Percentiles rank a stretch among this genome's conserved stretches.
Evolutionary conservation across 1,140 invertebrate species (phyloP).

Genomic region (Polypedilum vanderplanki): DNA sequence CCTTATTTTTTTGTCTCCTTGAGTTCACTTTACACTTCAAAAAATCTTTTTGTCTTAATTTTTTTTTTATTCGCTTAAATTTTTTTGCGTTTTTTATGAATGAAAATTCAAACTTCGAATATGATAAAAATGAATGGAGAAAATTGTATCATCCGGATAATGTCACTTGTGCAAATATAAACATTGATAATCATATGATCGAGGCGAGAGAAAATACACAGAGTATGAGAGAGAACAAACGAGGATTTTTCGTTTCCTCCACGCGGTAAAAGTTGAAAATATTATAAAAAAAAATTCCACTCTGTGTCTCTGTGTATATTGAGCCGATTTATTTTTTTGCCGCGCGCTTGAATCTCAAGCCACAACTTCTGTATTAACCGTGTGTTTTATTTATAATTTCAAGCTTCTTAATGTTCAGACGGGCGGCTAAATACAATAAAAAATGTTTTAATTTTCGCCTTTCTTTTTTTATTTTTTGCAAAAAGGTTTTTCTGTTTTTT

Average conservation of each 20-base stretch:
- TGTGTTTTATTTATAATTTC: conserved; percentile 20
- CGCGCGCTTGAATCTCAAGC: neutral
- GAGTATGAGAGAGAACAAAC: no score
- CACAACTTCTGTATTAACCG: neutral
- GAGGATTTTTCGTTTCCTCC: neutral
- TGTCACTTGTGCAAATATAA: no score
- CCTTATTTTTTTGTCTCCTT: neutral
- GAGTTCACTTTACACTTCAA: neutral
- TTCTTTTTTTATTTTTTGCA: neutral
- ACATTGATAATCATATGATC: no score
- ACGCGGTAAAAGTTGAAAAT: neutral
- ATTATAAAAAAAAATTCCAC: neutral
- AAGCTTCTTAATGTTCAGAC: conserved; percentile 4
- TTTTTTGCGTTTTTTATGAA: neutral
- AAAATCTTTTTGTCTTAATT: neutral
- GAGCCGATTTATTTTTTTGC: neutral
- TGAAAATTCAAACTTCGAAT: no score
- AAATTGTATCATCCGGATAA: no score
- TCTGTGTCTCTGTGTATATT: no score
- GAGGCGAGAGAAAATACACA: no score
- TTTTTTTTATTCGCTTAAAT: neutral
- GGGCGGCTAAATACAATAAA: conserved; percentile 4
- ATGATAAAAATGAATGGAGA: no score
- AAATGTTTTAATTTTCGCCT: conserved; percentile 1
- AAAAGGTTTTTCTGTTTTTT: neutral